Evolutionary conservation across 2,797 vertebrate genomes (phyloP).

Genomic region (Pseudomugil gertrudae): DNA sequence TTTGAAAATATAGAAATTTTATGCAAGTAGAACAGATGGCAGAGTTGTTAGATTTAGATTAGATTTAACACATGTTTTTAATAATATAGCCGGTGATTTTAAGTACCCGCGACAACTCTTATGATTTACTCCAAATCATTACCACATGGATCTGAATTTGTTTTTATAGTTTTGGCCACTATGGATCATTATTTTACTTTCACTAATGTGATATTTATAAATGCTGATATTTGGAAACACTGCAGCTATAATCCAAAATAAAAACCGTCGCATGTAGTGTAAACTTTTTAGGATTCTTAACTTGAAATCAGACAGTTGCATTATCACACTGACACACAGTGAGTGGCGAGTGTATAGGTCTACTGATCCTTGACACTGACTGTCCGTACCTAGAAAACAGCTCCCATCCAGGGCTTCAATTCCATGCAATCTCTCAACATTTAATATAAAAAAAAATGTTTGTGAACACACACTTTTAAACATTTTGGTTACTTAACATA

Average conservation of each 20-base stretch:
- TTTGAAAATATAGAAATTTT: background rate
- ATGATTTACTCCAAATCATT: conserved; percentile 11
- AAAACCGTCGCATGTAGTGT: background rate
- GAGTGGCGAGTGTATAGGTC: background rate
- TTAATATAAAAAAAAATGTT: no score
- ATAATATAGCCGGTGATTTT: background rate
- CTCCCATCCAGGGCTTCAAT: no score
- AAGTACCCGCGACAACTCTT: conserved; percentile 1
- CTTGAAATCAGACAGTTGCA: background rate
- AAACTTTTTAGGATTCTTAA: background rate
- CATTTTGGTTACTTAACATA: background rate
- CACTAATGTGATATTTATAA: background rate
- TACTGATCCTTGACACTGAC: background rate
- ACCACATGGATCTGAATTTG: background rate
- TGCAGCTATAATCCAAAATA: background rate
- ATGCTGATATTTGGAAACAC: background rate
- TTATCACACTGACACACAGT: background rate
- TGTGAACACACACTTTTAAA: no score
- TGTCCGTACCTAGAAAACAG: background rate
- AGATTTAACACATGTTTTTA: conserved; percentile 1
- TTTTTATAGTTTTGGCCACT: conserved; percentile 13
- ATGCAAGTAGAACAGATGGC: background rate
- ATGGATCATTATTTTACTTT: conserved; percentile 3
- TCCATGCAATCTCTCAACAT: background rate
- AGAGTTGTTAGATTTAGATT: background rate